A percentile compares a stretch with the other conserved stretches of the same genome.
Evolutionary conservation across 2,113 vertebrate species (phyloP).

Genomic region (Notarius quadriscutis): DNA sequence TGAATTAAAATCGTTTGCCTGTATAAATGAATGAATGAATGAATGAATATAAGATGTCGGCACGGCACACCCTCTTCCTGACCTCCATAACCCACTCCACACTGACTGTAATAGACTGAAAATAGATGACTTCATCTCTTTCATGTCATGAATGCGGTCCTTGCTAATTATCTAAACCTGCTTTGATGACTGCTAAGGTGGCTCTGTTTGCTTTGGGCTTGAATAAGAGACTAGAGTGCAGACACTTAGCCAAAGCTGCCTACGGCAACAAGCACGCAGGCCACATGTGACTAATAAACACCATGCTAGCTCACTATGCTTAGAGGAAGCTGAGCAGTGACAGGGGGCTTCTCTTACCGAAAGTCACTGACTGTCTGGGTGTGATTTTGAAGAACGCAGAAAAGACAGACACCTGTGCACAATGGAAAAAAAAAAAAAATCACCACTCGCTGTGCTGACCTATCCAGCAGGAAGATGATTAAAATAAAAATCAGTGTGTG

Average conservation of each 20-base stretch:
- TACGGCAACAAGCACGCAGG: neutral
- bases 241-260: slow-evolving; percentile 18
- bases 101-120: neutral
- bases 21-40: neutral
- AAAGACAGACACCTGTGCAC: slow-evolving; percentile 20
- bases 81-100: neutral
- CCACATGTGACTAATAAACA: neutral
- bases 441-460: too few relatives aligned
- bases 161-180: neutral
- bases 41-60: neutral
- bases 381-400: neutral
- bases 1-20: neutral
- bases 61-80: neutral
- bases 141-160: neutral
- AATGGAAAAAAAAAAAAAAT: neutral
- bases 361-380: slow-evolving; percentile 23
- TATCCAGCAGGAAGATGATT: slow-evolving; percentile 23
- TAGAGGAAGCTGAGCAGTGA: slow-evolving; percentile 29
- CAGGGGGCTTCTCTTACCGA: slow-evolving; percentile 47
- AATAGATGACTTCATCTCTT: slow-evolving; percentile 20
- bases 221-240: slow-evolving; percentile 8
- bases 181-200: slow-evolving; percentile 25
- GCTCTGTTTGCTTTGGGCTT: slow-evolving; percentile 13
- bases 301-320: neutral
- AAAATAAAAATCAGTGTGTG: neutral